Conservation (phyloP, 2,113 vertebrate genomes). For the Thomomys bottae region DNA sequence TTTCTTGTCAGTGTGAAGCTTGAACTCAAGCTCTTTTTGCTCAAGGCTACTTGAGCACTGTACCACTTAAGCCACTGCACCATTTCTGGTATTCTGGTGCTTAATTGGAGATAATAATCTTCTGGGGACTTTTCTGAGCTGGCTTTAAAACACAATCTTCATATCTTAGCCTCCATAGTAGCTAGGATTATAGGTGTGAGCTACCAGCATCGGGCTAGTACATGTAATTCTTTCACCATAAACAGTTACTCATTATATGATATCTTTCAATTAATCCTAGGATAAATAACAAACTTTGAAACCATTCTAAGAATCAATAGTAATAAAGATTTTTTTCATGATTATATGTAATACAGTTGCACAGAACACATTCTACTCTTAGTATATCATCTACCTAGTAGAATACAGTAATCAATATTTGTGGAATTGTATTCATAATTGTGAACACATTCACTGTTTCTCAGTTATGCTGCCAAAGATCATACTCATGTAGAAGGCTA, state of each 20-base stretch:
- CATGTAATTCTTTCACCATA: neutral
- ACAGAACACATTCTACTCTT: neutral
- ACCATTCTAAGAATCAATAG: neutral
- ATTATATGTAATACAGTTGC: neutral
- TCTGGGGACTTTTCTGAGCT: too few species aligned
- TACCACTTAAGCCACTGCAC: too few species aligned
- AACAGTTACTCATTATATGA: conserved; percentile 23
- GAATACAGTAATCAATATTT: neutral
- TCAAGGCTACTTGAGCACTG: too few species aligned
- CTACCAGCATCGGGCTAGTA: too few species aligned
- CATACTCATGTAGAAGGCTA: neutral
- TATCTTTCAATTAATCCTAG: conserved; percentile 18
- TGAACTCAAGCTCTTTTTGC: too few species aligned
- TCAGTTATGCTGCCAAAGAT: neutral
- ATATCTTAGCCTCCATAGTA: too few species aligned
- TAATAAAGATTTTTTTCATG: neutral
- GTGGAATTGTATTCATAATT: neutral
- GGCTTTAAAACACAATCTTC: too few species aligned
- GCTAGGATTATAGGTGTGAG: too few species aligned
- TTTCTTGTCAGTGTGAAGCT: too few species aligned
- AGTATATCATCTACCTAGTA: too few species aligned
- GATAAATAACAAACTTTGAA: conserved; percentile 44
- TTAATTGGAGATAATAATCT: too few species aligned
- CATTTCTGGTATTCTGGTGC: too few species aligned
- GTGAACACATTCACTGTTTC: neutral